These are phyloP conservation scores for Pachypsylla venusta DNA, from an alignment of 1,140 invertebrate genomes.

Conservation along the genomic window DNA sequence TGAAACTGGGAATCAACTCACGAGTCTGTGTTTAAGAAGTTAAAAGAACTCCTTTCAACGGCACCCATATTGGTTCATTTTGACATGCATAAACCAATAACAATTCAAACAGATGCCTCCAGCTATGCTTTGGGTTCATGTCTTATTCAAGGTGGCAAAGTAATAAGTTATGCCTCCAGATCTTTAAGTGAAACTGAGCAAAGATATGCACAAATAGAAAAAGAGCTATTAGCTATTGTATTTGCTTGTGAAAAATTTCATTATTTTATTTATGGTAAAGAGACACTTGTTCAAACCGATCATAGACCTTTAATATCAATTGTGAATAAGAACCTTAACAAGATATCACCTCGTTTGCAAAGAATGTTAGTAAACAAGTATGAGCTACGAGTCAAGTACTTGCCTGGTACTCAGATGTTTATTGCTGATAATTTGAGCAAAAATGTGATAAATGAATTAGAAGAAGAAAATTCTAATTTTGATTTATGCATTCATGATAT, in stretches of 20 bases:
- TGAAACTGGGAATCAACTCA: slow-evolving; percentile 28
- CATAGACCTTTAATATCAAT: slow-evolving; percentile 31
- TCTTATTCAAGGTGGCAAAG: slow-evolving; percentile 26
- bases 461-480: not conserved
- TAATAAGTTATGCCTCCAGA: slow-evolving; percentile 29
- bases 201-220: slow-evolving; percentile 28
- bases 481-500: not conserved
- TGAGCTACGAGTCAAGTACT: slow-evolving; percentile 30
- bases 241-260: slow-evolving; percentile 27
- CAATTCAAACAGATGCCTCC: slow-evolving; percentile 29
- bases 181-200: slow-evolving; percentile 26
- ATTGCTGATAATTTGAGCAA: slow-evolving; percentile 21
- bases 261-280: slow-evolving; percentile 26
- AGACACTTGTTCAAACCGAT: slow-evolving; percentile 29
- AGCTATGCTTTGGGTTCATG: slow-evolving; percentile 26
- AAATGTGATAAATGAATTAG: slow-evolving; percentile 3
- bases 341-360: slow-evolving; percentile 29
- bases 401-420: slow-evolving; percentile 15
- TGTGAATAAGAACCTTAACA: slow-evolving; percentile 29
- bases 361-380: slow-evolving; percentile 30
- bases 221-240: slow-evolving; percentile 27
- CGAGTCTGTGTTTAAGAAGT: slow-evolving; percentile 21
- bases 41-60: slow-evolving; percentile 24
- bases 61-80: slow-evolving; percentile 27
- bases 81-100: slow-evolving; percentile 19